Percentiles rank a stretch among this genome's conserved stretches.
phyloP scores from a whole-genome alignment of 2,888 invertebrate genomes.

The Eupithecia exiguata region DNA sequence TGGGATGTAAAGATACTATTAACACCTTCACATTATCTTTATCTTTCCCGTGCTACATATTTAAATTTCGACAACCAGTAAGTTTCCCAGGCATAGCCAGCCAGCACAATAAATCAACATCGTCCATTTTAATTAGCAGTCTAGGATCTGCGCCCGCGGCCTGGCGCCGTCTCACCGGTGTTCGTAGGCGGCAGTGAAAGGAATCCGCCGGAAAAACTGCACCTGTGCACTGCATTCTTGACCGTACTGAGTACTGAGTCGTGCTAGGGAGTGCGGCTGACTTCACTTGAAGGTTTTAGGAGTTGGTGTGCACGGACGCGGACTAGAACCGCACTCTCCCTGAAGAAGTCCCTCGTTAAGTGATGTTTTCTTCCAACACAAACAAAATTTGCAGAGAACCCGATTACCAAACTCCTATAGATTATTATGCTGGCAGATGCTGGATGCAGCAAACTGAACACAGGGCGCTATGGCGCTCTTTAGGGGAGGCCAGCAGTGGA shows the following conservation, averaged over 20 bases:
- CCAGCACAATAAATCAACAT: slow-evolving; percentile 54
- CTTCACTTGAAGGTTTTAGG: neutral
- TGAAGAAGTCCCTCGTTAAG: too few relatives aligned
- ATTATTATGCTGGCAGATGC: too few relatives aligned
- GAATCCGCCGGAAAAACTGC: slow-evolving; percentile 37
- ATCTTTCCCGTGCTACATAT: neutral
- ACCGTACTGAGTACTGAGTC: slow-evolving; percentile 6
- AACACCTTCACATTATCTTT: neutral
- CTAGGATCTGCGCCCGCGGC: slow-evolving; percentile 58
- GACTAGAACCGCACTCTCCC: too few relatives aligned
- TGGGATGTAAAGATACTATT: neutral
- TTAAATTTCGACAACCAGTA: slow-evolving; percentile 1
- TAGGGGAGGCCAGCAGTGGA: too few relatives aligned
- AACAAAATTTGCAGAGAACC: too few relatives aligned
- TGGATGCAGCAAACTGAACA: too few relatives aligned
- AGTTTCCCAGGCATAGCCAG: slow-evolving; percentile 19
- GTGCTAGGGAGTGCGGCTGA: neutral
- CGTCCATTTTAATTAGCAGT: slow-evolving; percentile 58
- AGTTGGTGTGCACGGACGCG: too few relatives aligned
- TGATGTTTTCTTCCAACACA: too few relatives aligned
- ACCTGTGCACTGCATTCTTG: slow-evolving; percentile 36
- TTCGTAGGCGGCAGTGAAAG: slow-evolving; percentile 45
- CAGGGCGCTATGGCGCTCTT: too few relatives aligned
- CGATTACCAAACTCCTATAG: too few relatives aligned
- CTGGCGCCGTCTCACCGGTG: slow-evolving; percentile 47